Evolutionary conservation across 1,140 invertebrate species (phyloP).

Genomic region (Diploscapter pachys): DNA sequence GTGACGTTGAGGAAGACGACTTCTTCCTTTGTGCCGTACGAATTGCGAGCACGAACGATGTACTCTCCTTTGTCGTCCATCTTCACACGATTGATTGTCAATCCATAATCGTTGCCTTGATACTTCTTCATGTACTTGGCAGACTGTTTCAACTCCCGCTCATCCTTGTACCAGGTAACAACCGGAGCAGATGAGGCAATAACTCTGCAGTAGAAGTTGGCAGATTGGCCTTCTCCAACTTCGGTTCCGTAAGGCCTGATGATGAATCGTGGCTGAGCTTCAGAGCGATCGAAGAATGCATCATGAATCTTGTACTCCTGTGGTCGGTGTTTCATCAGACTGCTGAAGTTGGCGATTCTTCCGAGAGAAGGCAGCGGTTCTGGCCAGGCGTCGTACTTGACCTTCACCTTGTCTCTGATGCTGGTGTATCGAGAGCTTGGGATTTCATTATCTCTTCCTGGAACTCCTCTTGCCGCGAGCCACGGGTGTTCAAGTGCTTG

Average conservation of each 20-base stretch:
- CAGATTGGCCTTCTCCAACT: conserved; percentile 92
- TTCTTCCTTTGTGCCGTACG: conserved; percentile 92
- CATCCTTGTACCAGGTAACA: conserved; percentile 86
- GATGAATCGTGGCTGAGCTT: conserved; percentile 94
- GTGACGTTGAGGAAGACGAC: conserved; percentile 95
- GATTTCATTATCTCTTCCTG: conserved; percentile 65
- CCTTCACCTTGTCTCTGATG: conserved; percentile 79
- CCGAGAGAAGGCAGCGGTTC: conserved; percentile 89
- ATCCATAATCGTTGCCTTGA: conserved; percentile 88
- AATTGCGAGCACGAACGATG: conserved; percentile 92
- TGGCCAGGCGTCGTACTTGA: conserved; percentile 75
- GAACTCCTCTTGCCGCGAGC: conserved; percentile 76
- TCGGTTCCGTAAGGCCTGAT: conserved; percentile 90
- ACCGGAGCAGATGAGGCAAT: conserved; percentile 89
- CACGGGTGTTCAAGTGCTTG: conserved; percentile 92
- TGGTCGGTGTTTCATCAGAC: conserved; percentile 87
- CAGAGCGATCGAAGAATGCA: conserved; percentile 78
- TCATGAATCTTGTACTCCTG: conserved; percentile 96
- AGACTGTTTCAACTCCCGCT: conserved; percentile 86
- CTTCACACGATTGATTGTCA: conserved; percentile 92
- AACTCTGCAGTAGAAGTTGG: conserved; percentile 92
- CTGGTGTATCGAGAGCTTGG: conserved; percentile 77
- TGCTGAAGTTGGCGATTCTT: conserved; percentile 90
- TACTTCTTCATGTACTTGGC: conserved; percentile 99
- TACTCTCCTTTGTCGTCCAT: conserved; percentile 93